phyloP scores from a whole-genome alignment of 1,140 invertebrate species.

The Saccostrea cuccullata region DNA sequence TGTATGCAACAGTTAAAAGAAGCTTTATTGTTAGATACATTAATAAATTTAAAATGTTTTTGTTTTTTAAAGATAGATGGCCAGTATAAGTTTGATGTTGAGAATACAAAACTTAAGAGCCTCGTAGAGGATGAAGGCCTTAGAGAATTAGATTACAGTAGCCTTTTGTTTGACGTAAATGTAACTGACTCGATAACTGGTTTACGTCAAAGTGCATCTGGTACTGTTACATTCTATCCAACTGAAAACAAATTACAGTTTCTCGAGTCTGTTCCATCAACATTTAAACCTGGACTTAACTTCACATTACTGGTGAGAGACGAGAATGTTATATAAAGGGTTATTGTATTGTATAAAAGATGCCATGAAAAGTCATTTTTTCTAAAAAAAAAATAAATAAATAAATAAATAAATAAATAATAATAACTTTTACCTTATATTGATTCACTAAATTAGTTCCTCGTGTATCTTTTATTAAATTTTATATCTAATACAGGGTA shows the following conservation, averaged over 20 bases:
- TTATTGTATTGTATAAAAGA: background rate
- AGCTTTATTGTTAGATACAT: no score
- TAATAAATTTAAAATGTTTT: background rate
- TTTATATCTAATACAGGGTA: slow-evolving; percentile 50
- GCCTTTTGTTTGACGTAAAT: slow-evolving; percentile 64
- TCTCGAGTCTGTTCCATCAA: slow-evolving; percentile 49
- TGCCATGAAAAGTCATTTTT: background rate
- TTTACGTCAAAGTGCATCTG: slow-evolving; percentile 48
- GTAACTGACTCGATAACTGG: slow-evolving; percentile 70
- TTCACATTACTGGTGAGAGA: slow-evolving; percentile 56
- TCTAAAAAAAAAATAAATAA: no score
- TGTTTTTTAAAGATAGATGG: slow-evolving; percentile 62
- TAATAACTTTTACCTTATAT: no score
- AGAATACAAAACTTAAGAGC: slow-evolving; percentile 57
- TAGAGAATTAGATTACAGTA: slow-evolving; percentile 45
- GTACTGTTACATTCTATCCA: slow-evolving; percentile 58
- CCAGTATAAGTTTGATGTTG: slow-evolving; percentile 63
- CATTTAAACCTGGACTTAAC: slow-evolving; percentile 61
- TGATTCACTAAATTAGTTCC: no score
- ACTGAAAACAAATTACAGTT: slow-evolving; percentile 52
- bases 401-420: no score
- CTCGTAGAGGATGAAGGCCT: background rate
- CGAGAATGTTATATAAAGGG: background rate
- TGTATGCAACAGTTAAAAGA: no score
- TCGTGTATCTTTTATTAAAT: background rate